These are phyloP conservation scores for Dione vanillae DNA, from an alignment of 2,888 invertebrate genomes.

Conservation along the genomic window DNA sequence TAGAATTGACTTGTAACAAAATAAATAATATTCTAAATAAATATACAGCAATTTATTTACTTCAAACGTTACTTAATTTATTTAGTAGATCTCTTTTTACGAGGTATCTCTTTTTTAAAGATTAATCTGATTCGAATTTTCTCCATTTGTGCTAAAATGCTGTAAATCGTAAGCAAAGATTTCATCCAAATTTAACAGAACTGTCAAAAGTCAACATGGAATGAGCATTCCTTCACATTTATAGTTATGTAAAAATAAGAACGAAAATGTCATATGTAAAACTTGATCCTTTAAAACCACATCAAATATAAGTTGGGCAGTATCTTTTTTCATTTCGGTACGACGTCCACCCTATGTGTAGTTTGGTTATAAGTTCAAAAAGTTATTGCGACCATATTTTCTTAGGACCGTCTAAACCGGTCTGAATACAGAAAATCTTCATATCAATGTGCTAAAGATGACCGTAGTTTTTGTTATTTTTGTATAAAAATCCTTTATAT, in stretches of 20 bases:
- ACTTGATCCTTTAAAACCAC: constrained; percentile 12
- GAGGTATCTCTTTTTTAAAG: no score
- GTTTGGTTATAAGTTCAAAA: constrained; percentile 26
- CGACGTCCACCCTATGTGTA: constrained; percentile 16
- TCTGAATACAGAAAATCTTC: constrained; percentile 45
- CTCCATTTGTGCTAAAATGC: no score
- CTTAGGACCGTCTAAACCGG: constrained; percentile 40
- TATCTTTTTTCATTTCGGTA: constrained; percentile 10
- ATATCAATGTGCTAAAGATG: constrained; percentile 39
- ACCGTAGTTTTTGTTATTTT: constrained; percentile 26
- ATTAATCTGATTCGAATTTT: no score
- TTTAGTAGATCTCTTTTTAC: no score
- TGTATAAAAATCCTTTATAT: constrained; percentile 17
- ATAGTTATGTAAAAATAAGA: neutral
- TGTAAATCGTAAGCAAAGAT: no score
- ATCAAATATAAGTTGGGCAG: constrained; percentile 12
- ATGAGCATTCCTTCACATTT: neutral
- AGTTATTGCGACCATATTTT: constrained; percentile 40
- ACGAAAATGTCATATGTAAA: constrained; percentile 3
- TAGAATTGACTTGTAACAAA: no score
- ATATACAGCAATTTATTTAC: no score
- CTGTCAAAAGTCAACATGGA: no score
- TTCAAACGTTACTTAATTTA: no score
- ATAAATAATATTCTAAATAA: no score
- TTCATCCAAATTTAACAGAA: no score